Evolutionary conservation across 1,140 invertebrate genomes (phyloP).

Genomic region (Oryzaephilus surinamensis): DNA sequence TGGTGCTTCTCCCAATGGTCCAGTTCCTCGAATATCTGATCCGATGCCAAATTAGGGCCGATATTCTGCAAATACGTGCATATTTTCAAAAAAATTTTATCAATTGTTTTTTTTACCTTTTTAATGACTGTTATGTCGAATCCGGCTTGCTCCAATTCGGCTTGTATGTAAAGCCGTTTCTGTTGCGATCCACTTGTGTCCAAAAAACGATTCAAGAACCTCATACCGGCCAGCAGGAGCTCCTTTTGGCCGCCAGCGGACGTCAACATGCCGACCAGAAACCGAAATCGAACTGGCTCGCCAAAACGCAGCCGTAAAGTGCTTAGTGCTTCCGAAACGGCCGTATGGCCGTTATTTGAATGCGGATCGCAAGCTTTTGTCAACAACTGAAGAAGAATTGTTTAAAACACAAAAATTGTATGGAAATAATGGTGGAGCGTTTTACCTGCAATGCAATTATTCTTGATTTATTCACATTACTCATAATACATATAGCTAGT

Average conservation of each 20-base stretch:
- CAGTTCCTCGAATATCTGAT: slow-evolving; percentile 54
- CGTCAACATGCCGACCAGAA: slow-evolving; percentile 78
- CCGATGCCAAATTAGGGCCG: slow-evolving; percentile 40
- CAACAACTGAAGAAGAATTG: no score
- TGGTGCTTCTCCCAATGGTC: slow-evolving; percentile 57
- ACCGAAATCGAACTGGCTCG: slow-evolving; percentile 83
- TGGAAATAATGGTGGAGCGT: no score
- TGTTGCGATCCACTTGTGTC: slow-evolving; percentile 62
- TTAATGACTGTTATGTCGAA: slow-evolving; percentile 59
- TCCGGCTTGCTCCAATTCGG: slow-evolving; percentile 75
- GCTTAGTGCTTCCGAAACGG: slow-evolving; percentile 82
- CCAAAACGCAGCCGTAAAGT: slow-evolving; percentile 79
- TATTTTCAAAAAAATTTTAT: no score
- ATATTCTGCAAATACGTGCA: slow-evolving; percentile 36
- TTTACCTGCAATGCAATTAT: slow-evolving; percentile 75
- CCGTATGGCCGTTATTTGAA: slow-evolving; percentile 57
- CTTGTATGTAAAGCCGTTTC: slow-evolving; percentile 77
- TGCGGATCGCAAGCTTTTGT: slow-evolving; percentile 65
- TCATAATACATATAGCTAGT: slow-evolving; percentile 77
- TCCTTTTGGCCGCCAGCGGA: slow-evolving; percentile 49
- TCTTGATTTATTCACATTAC: slow-evolving; percentile 70
- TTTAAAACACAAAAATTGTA: no score
- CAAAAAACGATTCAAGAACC: slow-evolving; percentile 75
- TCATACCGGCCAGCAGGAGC: slow-evolving; percentile 69
- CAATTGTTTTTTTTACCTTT: slow-evolving; percentile 44